These are phyloP conservation scores for Drosophila parabipectinata DNA, from an alignment of 1,140 invertebrate genomes.

Conservation along the genomic window DNA sequence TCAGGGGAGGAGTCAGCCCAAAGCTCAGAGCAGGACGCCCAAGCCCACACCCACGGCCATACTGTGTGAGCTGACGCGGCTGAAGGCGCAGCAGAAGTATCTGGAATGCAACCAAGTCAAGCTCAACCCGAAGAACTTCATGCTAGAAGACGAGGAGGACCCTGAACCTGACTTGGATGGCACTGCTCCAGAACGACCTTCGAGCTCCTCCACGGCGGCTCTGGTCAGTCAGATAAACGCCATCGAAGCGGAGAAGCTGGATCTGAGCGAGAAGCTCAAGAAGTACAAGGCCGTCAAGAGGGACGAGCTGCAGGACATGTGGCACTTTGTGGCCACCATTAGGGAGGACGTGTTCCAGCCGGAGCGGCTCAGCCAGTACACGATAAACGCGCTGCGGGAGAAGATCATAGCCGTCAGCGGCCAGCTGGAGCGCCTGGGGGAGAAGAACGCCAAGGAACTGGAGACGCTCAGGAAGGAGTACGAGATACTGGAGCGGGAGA, in stretches of 20 bases:
- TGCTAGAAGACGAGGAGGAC: conserved; percentile 17
- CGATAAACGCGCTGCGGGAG: conserved; percentile 61
- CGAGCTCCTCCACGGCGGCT: conserved; percentile 35
- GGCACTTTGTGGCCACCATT: conserved; percentile 58
- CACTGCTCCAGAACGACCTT: conserved; percentile 16
- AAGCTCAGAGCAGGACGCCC: background rate
- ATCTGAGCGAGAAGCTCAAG: conserved; percentile 45
- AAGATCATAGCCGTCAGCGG: conserved; percentile 63
- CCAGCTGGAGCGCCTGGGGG: conserved; percentile 51
- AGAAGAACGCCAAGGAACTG: conserved; percentile 61
- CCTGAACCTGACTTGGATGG: background rate
- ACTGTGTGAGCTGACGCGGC: conserved; percentile 73
- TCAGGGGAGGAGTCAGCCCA: background rate
- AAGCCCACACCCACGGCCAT: conserved; percentile 63
- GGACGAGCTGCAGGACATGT: conserved; percentile 67
- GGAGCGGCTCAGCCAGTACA: conserved; percentile 59
- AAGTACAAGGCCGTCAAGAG: conserved; percentile 47
- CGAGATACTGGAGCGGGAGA: conserved; percentile 55
- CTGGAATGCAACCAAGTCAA: conserved; percentile 80
- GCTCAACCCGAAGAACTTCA: conserved; percentile 63
- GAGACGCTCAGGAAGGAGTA: conserved; percentile 46
- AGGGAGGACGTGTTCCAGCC: conserved; percentile 65
- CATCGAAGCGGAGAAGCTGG: conserved; percentile 58
- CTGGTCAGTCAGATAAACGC: conserved; percentile 56
- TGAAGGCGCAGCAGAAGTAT: conserved; percentile 82